Evolutionary conservation across 2,113 vertebrate genomes (phyloP).

Genomic region (Psittacula cyanocephala): DNA sequence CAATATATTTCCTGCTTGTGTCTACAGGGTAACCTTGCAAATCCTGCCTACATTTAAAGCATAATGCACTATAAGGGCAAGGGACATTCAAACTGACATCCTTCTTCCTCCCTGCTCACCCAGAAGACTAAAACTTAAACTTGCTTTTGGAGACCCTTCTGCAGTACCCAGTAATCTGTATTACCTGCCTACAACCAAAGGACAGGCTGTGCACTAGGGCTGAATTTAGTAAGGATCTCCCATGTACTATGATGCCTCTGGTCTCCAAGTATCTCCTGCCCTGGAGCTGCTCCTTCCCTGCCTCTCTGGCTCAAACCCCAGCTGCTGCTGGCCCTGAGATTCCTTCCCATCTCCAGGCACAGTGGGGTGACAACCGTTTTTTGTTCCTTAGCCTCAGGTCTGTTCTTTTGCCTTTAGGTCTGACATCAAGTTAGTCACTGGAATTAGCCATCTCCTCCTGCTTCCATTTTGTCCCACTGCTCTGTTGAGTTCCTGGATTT

Average conservation of each 20-base stretch:
- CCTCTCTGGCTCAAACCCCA: background rate
- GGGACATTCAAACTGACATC: background rate
- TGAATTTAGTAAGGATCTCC: background rate
- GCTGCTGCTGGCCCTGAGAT: background rate
- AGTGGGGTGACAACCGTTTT: accelerated
- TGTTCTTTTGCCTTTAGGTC: background rate
- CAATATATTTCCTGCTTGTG: background rate
- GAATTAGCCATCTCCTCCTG: background rate
- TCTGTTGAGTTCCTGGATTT: background rate
- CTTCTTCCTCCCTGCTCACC: background rate
- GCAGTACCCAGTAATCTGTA: too few species aligned
- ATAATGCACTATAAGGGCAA: background rate
- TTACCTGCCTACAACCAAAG: background rate
- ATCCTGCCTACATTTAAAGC: background rate
- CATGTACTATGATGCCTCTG: accelerated
- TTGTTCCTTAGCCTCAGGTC: background rate
- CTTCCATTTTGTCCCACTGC: background rate
- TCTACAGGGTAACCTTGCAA: background rate
- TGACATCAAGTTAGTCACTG: background rate
- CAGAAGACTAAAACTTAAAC: too few species aligned
- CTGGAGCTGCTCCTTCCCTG: background rate
- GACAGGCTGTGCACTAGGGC: background rate
- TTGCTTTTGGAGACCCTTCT: background rate
- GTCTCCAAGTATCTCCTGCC: background rate
- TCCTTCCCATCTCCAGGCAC: background rate